phyloP scores from a whole-genome alignment of 1,140 invertebrate species.

The Mercenaria mercenaria region DNA sequence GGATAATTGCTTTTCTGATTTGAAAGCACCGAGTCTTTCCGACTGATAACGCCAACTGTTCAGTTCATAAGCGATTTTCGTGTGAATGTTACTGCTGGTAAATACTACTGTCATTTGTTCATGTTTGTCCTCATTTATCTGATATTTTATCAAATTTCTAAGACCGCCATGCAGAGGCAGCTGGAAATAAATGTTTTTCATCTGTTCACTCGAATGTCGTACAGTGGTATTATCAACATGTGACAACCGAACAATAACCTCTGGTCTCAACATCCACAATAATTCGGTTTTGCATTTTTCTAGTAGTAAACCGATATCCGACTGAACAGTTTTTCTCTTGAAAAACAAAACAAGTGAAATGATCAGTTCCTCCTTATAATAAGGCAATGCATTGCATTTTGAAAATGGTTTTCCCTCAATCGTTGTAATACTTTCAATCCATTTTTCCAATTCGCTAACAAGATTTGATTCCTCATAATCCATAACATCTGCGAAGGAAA shows the following conservation, averaged over 20 bases:
- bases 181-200: slow-evolving; percentile 56
- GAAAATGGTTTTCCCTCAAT: slow-evolving; percentile 29
- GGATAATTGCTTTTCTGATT: slow-evolving; percentile 74
- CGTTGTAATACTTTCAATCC: slow-evolving; percentile 28
- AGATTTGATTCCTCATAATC: neutral
- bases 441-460: neutral
- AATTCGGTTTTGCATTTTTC: slow-evolving; percentile 19
- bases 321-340: neutral
- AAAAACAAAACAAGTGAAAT: slow-evolving; percentile 64
- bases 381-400: slow-evolving; percentile 57
- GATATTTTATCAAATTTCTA: slow-evolving; percentile 14
- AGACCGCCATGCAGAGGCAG: slow-evolving; percentile 72
- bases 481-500: slow-evolving; percentile 66
- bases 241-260: slow-evolving; percentile 67
- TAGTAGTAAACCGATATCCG: neutral
- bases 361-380: slow-evolving; percentile 64
- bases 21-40: slow-evolving; percentile 70
- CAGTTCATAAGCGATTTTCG: neutral
- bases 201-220: neutral
- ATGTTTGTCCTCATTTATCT: neutral
- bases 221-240: neutral
- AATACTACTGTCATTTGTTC: slow-evolving; percentile 52
- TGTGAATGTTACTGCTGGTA: slow-evolving; percentile 67
- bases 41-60: slow-evolving; percentile 2
- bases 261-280: slow-evolving; percentile 66